Conservation (phyloP, 53 echinoderm and acorn worm species). For the Apostichopus leukothele region DNA sequence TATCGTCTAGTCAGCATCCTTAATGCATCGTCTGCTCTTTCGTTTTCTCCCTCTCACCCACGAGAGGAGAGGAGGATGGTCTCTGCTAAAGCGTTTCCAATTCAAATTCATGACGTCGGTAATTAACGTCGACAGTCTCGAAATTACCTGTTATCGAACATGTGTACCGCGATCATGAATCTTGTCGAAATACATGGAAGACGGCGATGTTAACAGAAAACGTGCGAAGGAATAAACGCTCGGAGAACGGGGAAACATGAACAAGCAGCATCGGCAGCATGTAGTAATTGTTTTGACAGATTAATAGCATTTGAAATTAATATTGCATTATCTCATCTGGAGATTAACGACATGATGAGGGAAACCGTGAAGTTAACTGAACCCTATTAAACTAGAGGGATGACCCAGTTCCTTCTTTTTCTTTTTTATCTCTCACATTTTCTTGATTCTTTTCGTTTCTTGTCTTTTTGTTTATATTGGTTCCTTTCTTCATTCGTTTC, state of each 20-base stretch:
- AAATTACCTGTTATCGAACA: neutral
- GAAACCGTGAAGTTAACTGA: too few species aligned
- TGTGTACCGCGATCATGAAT: neutral
- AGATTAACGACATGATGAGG: too few species aligned
- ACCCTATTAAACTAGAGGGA: too few species aligned
- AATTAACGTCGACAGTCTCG: constrained; percentile 1
- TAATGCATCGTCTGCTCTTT: too few species aligned
- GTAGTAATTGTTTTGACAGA: neutral
- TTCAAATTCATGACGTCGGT: neutral
- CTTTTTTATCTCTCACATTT: neutral
- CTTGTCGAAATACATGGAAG: too few species aligned
- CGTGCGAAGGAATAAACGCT: too few species aligned
- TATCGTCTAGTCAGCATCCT: too few species aligned
- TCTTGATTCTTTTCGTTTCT: neutral
- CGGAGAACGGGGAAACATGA: too few species aligned
- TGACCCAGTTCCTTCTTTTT: too few species aligned
- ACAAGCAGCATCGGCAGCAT: too few species aligned
- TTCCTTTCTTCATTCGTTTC: neutral
- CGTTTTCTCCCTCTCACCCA: too few species aligned
- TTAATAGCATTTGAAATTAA: neutral
- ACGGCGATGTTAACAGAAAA: neutral
- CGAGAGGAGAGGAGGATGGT: too few species aligned
- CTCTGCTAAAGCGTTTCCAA: neutral
- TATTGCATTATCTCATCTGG: neutral
- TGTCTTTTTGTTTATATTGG: neutral